Base-by-base conservation (phyloP, 2,888 invertebrate species). In the Dendrolimus houi region DNA sequence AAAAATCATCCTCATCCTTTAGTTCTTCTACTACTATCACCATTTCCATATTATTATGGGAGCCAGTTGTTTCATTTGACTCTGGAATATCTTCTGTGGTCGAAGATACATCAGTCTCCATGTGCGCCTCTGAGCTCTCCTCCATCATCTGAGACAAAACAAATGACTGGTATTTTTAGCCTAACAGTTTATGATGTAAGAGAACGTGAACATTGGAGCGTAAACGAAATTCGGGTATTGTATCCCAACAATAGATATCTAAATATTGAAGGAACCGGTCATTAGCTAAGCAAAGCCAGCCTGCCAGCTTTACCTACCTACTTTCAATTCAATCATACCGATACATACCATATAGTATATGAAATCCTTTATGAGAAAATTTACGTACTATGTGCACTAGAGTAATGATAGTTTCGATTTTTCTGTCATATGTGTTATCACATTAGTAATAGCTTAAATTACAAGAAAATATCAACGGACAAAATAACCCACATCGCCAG, bases 81-180 rank as follows among this genome's bases (percentile, higher is more conserved):
- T 83, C 82, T 41, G 76, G 77, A 7, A 78, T 73, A 63, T 87
- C 85, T 52, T 76, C 79, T 14, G 85, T 85, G 55, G 86, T 85
- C 41, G 88, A 85, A 52, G 88, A 81, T 59, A 87, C 85, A 62
- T 87, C 85, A 55, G 85, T 85, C 72, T 87, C 88, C 85, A 86
- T 85, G 71, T 82, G 82, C 59, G 72, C 66, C 62, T 84, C 84
- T 62, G 87, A 70, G 64, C 68, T 79, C 66, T 88, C 87, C 67
- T 87, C 88, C 88, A 87, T 88, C 67, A 77, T 78, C 86, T 87
- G 81, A 62, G 74, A 69, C 62, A 78, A 66, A 78, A 72, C 65
- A 72, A 73, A 62, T 58, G 67, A 61, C 65, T 74, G 70, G 62
- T 80, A 81, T 79, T 80, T 79, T 66, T 79, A 81, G 67, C 69